Evolutionary conservation across 2,797 vertebrate genomes (phyloP), one percentile per base, ranked within the genome.

Genomic region (Eulemur mongoz): DNA sequence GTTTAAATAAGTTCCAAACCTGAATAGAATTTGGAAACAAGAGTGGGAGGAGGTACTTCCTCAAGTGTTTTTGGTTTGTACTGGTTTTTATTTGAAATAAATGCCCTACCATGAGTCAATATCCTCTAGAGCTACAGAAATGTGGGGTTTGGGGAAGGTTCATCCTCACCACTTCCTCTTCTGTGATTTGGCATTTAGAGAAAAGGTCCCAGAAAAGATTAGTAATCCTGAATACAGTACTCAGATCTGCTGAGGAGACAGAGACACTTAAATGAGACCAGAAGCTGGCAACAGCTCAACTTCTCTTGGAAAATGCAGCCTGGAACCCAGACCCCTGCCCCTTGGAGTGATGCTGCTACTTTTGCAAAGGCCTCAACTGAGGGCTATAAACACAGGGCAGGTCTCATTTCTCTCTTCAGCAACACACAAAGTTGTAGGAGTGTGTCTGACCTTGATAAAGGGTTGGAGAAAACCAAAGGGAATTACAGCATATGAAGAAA

Each of bases 1-100:
- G 84, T 92, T 96, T 94, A 94, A 87, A 73, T 97, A 91, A 75
- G 81, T 93, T 95, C 96, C 97, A 96, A 97, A 97, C 91, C 93
- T 94, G 93, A 97, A 84, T 73, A 81, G 95, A 93, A 97, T 95
- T 82, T 98, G 95, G 89, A 97, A 98, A 91, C 27, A 81, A 65
- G 72, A 88, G 91, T 84, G 89, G 93, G 91, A 84, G 92, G 94
- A 78, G 83, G 82, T 67, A 83, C 89, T 95, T 97, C 96, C 94
- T 96, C 78, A 73, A 63, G 57, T 59, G 63, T 92, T 91, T 92
- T 90, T 65, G 20, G 81, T 95, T 88, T 91, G 61, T 85, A 65
- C 80, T 96, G n/a, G 76, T 82, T 94, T 96, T 96, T 81, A 82
- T 92, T 97, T 93, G 81, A 94, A 97, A 94, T 94, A 96, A 95